A percentile compares a stretch with the other conserved stretches of the same genome.
Conservation (phyloP, 2,113 vertebrate genomes). For the Chloebia gouldiae region DNA sequence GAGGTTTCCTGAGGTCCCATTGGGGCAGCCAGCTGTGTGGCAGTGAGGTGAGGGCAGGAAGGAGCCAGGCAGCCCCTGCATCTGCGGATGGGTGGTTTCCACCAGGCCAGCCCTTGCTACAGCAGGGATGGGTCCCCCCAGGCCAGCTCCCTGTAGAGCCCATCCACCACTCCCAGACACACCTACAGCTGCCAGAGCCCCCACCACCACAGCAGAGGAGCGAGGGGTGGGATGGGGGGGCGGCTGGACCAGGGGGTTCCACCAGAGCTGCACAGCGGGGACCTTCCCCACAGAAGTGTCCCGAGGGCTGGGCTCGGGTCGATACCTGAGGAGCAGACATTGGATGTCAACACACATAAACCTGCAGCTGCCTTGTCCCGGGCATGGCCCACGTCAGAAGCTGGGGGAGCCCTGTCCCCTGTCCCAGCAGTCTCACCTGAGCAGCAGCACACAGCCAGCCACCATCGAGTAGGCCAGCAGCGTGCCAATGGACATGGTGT, state of each 20-base stretch:
- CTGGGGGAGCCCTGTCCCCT: neutral
- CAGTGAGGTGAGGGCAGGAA: neutral
- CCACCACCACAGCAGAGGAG: conserved; percentile 71
- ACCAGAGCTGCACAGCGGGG: neutral
- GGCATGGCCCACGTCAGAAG: neutral
- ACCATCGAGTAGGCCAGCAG: conserved; percentile 87
- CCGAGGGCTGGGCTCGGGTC: neutral
- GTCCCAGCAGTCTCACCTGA: conserved; percentile 73
- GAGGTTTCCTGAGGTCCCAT: rapidly evolving
- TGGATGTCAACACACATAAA: neutral
- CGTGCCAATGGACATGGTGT: conserved; percentile 86
- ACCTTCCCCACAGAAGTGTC: neutral
- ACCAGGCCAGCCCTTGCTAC: neutral
- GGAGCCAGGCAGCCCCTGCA: neutral
- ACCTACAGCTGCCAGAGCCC: conserved; percentile 45
- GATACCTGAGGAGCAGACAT: conserved; percentile 69
- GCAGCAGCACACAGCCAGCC: conserved; percentile 84
- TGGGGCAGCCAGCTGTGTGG: neutral
- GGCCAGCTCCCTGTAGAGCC: rapidly evolving
- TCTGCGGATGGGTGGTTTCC: neutral
- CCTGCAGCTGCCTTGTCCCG: neutral
- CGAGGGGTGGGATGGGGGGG: conserved; percentile 41
- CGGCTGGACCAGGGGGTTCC: conserved; percentile 51
- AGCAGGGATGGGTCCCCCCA: neutral
- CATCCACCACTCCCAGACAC: neutral